Base-by-base conservation (phyloP, 2,113 vertebrate genomes). In the Phasianus colchicus region DNA sequence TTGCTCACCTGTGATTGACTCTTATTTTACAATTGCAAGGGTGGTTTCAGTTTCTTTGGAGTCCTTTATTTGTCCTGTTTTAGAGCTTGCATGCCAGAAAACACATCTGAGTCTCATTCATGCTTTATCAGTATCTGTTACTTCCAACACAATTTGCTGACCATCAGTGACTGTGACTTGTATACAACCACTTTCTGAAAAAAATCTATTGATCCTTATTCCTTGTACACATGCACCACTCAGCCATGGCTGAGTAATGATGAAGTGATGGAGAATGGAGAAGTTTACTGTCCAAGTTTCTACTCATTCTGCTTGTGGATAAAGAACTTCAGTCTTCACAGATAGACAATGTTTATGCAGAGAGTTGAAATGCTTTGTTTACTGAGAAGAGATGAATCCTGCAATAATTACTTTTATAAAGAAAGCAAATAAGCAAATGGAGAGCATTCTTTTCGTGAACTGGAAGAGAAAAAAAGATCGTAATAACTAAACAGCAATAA, bases 301-400 rank as follows among this genome's bases (percentile, higher is more conserved):
- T 75, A 15, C 24, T 11, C 17, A 6, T 54, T 74, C 64, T 77
- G 34, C 19, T 42, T 72, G 25, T 65, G 57, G 52, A 48, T 36
- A 90, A 92, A 83, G 58, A 67, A 57, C 18, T 13, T 55, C 70
- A 83, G 54, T 29, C 45, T 76, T 89, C 25, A 21, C 8, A 94
- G 42, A 24, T 86, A 15, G 78, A 77, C 52, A 89, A 54, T 30
- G 78, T 65, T 90, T 88, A 61, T 38, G 30, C 1, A 4, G 73
- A 30, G 54, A 90, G 17, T 22, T 88, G 78, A 71, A 86, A 77
- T 58, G 58, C 54, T 87, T 63, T 77, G 73, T 73, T 86, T 78
- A 84, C 60, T 82, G 54, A 34, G 45, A 57, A 89, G 45, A 83
- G 57, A 27, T 61, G 65, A 91, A 92, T 83, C n/a, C 79, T 88